phyloP scores from a whole-genome alignment of 2,888 invertebrate species.

The Nomada ruficornis region DNA sequence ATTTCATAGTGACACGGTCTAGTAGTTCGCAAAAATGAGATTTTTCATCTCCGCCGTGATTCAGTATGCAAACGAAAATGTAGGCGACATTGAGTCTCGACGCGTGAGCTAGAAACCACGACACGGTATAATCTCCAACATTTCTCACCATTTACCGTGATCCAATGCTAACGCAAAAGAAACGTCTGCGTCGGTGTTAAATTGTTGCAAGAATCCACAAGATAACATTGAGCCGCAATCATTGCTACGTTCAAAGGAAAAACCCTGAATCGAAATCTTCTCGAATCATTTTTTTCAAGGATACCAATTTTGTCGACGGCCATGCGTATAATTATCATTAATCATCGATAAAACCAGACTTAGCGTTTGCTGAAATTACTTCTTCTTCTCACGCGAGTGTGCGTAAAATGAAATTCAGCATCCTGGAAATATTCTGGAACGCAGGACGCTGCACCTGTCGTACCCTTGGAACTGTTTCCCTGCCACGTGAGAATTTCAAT shows the following conservation, averaged over 20 bases:
- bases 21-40: constrained; percentile 26
- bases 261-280: background rate
- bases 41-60: constrained; percentile 20
- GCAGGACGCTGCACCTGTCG: background rate
- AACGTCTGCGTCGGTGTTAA: background rate
- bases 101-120: background rate
- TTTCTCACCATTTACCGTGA: constrained; percentile 3
- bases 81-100: constrained; percentile 34
- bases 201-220: background rate
- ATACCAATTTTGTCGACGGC: background rate
- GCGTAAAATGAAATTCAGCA: too few relatives aligned
- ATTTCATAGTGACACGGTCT: constrained; percentile 50
- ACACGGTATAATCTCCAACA: background rate
- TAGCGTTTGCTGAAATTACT: too few relatives aligned
- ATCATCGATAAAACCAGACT: too few relatives aligned
- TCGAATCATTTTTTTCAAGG: constrained; percentile 1
- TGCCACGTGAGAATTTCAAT: background rate
- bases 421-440: too few relatives aligned
- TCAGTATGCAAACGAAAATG: constrained; percentile 31
- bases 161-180: background rate
- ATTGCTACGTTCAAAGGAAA: background rate
- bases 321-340: too few relatives aligned
- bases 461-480: background rate
- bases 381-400: too few relatives aligned
- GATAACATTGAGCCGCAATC: constrained; percentile 16